Percentiles rank a stretch among this genome's conserved stretches.
Conservation (phyloP, 2,888 invertebrate genomes). For the Caenorhabditis japonica region DNA sequence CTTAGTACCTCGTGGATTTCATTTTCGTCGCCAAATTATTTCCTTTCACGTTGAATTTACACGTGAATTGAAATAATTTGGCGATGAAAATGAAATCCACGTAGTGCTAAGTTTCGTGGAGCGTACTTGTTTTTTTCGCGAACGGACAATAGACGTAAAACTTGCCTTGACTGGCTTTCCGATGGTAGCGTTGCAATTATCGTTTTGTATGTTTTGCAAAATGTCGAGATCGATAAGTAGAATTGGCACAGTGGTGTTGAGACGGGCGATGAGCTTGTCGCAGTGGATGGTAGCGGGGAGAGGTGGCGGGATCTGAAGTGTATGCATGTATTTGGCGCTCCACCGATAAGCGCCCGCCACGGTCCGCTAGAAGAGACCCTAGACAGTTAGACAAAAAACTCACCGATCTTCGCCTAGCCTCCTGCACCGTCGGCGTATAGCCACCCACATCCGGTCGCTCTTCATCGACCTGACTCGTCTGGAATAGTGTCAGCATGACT, state of each 20-base stretch:
- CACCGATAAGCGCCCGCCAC: too few species aligned
- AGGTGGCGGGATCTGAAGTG: slow-evolving; percentile 8
- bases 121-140: too few species aligned
- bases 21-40: too few species aligned
- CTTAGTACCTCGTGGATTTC: too few species aligned
- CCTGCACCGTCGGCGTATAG: neutral
- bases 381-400: neutral
- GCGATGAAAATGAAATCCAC: too few species aligned
- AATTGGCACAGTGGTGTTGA: slow-evolving; percentile 8
- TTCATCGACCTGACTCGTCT: too few species aligned
- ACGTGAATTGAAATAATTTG: neutral
- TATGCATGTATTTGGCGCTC: too few species aligned
- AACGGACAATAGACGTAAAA: neutral
- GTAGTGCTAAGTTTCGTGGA: too few species aligned
- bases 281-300: neutral
- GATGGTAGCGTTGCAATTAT: neutral
- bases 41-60: too few species aligned
- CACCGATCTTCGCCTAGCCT: too few species aligned
- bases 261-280: neutral
- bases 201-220: slow-evolving; percentile 4
- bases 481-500: slow-evolving; percentile 1
- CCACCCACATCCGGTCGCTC: too few species aligned
- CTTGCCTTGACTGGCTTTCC: slow-evolving; percentile 7
- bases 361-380: neutral
- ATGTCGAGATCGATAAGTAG: slow-evolving; percentile 15